Evolutionary conservation across 2,797 vertebrate species (phyloP), one percentile per base, ranked within the genome.

Genomic region (Acomys russatus): DNA sequence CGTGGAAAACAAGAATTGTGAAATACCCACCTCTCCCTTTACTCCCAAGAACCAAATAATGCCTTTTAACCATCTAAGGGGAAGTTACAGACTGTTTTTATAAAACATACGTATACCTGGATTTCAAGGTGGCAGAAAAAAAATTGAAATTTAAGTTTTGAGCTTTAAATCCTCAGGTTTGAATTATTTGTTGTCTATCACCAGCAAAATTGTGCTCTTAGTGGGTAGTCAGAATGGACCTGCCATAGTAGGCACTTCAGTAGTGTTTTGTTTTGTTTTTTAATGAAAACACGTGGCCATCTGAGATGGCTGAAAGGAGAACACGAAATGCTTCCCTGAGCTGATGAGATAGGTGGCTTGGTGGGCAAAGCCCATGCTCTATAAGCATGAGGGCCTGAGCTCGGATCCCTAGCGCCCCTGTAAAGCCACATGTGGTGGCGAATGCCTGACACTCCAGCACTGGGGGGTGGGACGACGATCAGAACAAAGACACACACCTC

Each of bases 61-160:
- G 92, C 88, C 90, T 91, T 44, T 44, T 76, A 97, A 64, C 92
- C 54, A 94, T 63, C 77, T 87, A 76, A 94, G 70, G 96, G 90
- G 88, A 97, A 97, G 86, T 93, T 96, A 94, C 64, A 63, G 22
- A 84, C 70, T 91, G 17, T 73, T 78, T 44, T 94, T 93, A 71
- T 89, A 44, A 93, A 93, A 78, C 63, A 80, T 10, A 77, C 73
- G 23, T 76, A 80, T 20, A 73, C 84, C 22, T 94, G 56, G 51
- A 92, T 93, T 95, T 91, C 28, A 90, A 74, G 66, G 68, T 70
- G 56, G 54, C 30, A 90, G 20, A 56, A 61, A 91, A 77, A 92
- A 38, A 9, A 49, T 54, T 61, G 59, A 66, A 87, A 85, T 86
- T 86, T 91, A 54, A 93, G 70, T 83, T 77, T 15, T 49, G 33